Conservation (phyloP, 2,888 invertebrate species). For the Timema cristinae region DNA sequence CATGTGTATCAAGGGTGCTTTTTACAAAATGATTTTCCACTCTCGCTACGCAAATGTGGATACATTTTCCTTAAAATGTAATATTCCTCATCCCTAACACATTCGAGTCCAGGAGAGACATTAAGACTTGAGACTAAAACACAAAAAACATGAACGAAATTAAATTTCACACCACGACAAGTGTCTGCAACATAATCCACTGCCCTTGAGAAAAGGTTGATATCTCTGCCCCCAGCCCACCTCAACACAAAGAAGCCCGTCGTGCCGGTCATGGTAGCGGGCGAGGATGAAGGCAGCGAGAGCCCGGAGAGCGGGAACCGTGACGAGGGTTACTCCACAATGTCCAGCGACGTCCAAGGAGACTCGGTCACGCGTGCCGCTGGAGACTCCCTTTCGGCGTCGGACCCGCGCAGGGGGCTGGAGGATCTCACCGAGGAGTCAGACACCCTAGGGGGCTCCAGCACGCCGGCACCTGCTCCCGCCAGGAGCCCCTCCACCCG, state of each 20-base stretch:
- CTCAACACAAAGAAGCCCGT: constrained; percentile 19
- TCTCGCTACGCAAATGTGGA: too few species aligned
- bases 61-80: too few species aligned
- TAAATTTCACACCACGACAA: background rate
- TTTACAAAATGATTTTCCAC: too few species aligned
- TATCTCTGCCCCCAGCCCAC: constrained; percentile 9
- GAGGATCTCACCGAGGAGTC: constrained; percentile 72
- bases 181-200: background rate
- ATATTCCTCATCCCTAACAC: too few species aligned
- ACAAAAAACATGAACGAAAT: too few species aligned
- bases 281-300: constrained; percentile 66
- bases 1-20: too few species aligned
- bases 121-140: too few species aligned
- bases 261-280: constrained; percentile 41
- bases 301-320: constrained; percentile 72
- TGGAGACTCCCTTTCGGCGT: background rate
- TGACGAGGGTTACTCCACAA: constrained; percentile 79
- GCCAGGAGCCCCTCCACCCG: constrained; percentile 45
- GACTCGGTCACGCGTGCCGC: constrained; percentile 44
- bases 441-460: constrained; percentile 3
- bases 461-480: constrained; percentile 11
- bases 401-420: constrained; percentile 49
- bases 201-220: too few species aligned
- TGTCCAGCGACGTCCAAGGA: constrained; percentile 77
- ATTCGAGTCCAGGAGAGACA: too few species aligned